These are phyloP conservation scores for Drosophila heteroneura DNA, from an alignment of 2,888 invertebrate genomes.

Conservation along the genomic window DNA sequence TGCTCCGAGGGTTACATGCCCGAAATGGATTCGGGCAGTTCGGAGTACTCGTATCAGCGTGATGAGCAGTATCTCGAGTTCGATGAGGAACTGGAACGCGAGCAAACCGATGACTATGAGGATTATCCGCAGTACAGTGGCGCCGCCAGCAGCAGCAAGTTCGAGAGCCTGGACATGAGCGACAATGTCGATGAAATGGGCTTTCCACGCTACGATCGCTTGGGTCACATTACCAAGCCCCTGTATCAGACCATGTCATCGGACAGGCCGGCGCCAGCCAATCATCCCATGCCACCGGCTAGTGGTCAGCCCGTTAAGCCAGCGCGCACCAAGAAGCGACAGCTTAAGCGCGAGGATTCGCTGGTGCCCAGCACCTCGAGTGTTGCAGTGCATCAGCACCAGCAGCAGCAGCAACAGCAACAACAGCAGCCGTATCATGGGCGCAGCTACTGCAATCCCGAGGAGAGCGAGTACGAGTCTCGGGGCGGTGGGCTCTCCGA, in stretches of 20 bases:
- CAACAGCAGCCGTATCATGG: slow-evolving; percentile 73
- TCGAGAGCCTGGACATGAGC: slow-evolving; percentile 88
- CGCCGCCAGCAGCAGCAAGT: slow-evolving; percentile 80
- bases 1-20: slow-evolving; percentile 90
- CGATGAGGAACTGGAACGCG: slow-evolving; percentile 84
- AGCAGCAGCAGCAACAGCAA: slow-evolving; percentile 39
- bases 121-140: slow-evolving; percentile 86
- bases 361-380: slow-evolving; percentile 53
- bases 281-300: slow-evolving; percentile 82
- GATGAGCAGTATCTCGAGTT: slow-evolving; percentile 84
- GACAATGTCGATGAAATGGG: slow-evolving; percentile 89
- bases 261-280: slow-evolving; percentile 75
- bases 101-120: slow-evolving; percentile 87
- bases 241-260: slow-evolving; percentile 74
- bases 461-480: slow-evolving; percentile 84
- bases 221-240: slow-evolving; percentile 86
- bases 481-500: slow-evolving; percentile 84
- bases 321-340: slow-evolving; percentile 84
- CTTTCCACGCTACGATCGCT: slow-evolving; percentile 88
- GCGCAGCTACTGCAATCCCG: slow-evolving; percentile 78
- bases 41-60: slow-evolving; percentile 87
- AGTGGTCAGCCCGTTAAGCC: slow-evolving; percentile 85
- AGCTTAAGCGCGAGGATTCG: slow-evolving; percentile 84
- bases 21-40: slow-evolving; percentile 88
- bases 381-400: slow-evolving; percentile 17